phyloP scores from a whole-genome alignment of 2,113 vertebrate species.

The Rhynchomys soricoides region DNA sequence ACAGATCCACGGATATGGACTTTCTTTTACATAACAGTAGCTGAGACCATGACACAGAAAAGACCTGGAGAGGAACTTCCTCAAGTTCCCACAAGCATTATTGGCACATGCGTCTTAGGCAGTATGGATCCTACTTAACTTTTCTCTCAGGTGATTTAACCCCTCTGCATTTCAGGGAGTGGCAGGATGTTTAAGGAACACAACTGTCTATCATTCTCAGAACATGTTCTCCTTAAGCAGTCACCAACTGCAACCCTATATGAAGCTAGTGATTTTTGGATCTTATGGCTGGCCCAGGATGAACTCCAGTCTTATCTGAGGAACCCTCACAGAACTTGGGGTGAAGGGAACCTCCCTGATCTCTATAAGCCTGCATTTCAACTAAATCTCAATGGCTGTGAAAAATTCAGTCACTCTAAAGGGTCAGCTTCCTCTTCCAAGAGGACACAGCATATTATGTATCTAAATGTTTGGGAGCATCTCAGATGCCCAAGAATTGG shows the following conservation, averaged over 20 bases:
- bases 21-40: conserved; percentile 47
- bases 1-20: conserved; percentile 31
- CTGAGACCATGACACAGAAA: neutral
- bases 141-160: neutral
- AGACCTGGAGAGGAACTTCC: neutral
- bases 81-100: neutral
- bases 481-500: neutral
- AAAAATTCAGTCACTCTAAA: neutral
- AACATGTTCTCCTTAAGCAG: neutral
- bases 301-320: neutral
- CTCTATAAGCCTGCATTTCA: neutral
- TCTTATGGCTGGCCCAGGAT: neutral
- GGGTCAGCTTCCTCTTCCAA: neutral
- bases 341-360: neutral
- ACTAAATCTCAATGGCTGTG: neutral
- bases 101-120: neutral
- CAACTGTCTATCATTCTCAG: neutral
- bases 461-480: neutral
- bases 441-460: neutral
- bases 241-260: neutral
- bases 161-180: neutral
- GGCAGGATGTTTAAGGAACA: neutral
- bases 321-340: neutral
- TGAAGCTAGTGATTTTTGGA: neutral
- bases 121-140: neutral